Evolutionary conservation across 2,888 invertebrate genomes (phyloP).

Genomic region (Oxyscelio sp.): DNA sequence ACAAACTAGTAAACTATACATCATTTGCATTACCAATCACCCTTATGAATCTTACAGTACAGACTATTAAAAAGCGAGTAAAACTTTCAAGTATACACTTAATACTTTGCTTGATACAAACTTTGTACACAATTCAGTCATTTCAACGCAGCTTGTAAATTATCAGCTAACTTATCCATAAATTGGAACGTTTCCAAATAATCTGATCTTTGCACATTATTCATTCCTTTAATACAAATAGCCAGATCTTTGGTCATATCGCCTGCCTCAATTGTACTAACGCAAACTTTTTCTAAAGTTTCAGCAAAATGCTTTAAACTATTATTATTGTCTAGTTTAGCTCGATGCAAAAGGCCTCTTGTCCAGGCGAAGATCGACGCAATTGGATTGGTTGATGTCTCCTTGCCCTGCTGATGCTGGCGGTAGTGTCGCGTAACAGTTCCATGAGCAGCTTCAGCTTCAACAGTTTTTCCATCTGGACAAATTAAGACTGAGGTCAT

Average conservation of each 20-base stretch:
- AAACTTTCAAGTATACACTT: neutral
- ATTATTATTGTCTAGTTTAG: conserved; percentile 96
- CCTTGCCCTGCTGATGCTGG: conserved; percentile 97
- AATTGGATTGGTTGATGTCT: conserved; percentile 99
- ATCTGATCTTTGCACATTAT: conserved; percentile 93
- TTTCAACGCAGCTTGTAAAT: too few species aligned
- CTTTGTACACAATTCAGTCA: too few species aligned
- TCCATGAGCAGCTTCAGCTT: conserved; percentile 99
- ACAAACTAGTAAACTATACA: too few species aligned
- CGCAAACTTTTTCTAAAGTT: conserved; percentile 96
- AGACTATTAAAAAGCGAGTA: neutral
- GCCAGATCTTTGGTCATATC: conserved; percentile 99
- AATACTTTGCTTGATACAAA: conserved; percentile 61
- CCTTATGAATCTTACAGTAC: neutral
- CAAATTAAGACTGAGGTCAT: conserved; percentile 99
- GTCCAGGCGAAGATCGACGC: conserved; percentile 99
- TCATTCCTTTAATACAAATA: conserved; percentile 98
- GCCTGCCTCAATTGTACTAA: conserved; percentile 98
- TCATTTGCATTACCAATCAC: neutral
- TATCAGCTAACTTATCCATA: conserved; percentile 97
- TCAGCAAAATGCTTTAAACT: conserved; percentile 94
- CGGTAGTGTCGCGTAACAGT: conserved; percentile 98
- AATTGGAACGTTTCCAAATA: conserved; percentile 99
- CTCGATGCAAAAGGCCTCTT: conserved; percentile 96
- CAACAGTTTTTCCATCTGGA: conserved; percentile 99